Percentiles rank a stretch among this genome's conserved stretches.
These are phyloP conservation scores for Crambe crambe DNA, from an alignment of 37 sponge, comb jelly and placozoan genomes.

Conservation along the genomic window DNA sequence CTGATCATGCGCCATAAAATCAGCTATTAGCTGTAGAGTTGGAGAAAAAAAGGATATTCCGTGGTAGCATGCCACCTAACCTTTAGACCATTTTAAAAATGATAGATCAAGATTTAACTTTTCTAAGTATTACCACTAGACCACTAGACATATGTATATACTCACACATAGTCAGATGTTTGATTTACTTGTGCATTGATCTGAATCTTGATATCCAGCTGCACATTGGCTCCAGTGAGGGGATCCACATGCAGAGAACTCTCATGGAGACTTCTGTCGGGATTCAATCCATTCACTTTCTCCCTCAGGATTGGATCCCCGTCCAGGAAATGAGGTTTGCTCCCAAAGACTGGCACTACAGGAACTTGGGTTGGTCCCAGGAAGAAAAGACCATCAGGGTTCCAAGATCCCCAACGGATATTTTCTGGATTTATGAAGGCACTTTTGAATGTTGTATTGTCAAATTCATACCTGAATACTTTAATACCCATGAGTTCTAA, in stretches of 20 bases:
- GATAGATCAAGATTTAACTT: too few relatives aligned
- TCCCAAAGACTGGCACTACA: slow-evolving; percentile 70
- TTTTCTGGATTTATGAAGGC: slow-evolving; percentile 53
- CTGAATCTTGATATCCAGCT: slow-evolving; percentile 44
- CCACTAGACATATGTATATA: too few relatives aligned
- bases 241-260: slow-evolving; percentile 67
- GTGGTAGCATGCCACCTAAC: neutral
- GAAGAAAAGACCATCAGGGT: slow-evolving; percentile 73
- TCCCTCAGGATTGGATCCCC: slow-evolving; percentile 61
- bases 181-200: slow-evolving; percentile 66
- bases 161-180: slow-evolving; percentile 39
- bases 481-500: slow-evolving; percentile 43
- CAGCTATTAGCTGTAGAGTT: too few relatives aligned
- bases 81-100: neutral
- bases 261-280: slow-evolving; percentile 53
- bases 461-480: slow-evolving; percentile 52
- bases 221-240: slow-evolving; percentile 59
- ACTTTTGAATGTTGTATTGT: slow-evolving; percentile 41
- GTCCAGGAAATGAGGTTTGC: slow-evolving; percentile 88
- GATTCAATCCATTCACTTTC: slow-evolving; percentile 53
- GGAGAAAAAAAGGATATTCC: too few relatives aligned
- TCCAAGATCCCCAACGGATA: slow-evolving; percentile 68
- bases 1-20: too few relatives aligned
- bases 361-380: slow-evolving; percentile 66
- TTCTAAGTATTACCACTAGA: too few relatives aligned